Base-by-base conservation (phyloP, 2,113 vertebrate genomes). In the Chitala chitala region DNA sequence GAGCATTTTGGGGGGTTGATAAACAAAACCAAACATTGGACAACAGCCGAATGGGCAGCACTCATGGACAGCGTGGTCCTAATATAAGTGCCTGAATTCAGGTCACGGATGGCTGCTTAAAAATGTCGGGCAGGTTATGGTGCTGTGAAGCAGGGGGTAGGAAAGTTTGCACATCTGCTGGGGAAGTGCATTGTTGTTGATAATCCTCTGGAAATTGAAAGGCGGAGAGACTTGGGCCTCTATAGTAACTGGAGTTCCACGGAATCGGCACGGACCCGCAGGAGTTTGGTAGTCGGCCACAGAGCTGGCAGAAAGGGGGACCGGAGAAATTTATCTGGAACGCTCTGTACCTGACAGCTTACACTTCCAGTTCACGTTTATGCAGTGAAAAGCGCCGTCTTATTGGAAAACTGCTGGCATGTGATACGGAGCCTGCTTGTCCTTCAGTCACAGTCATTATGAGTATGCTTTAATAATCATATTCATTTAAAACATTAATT, bases 171-270 rank as follows among this genome's bases (percentile, higher is more conserved):
- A 83, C 78, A 83, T 82, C 81, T 84, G 79, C 80, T 84, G 77
- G 79, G 61, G 77, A 82, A 82, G 79, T 75, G 79, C 75, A 85
- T 84, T 87, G 82, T 86, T 84, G 80, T 72, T 75, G 72, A 69
- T 87, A 89, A 88, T 86, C 81, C 78, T 77, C 76, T 75, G 79
- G 77, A 88, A 89, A 89, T 83, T 83, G 77, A 86, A 86, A 87
- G 74, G 36, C 44, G 5, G 72, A 74, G 24, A 46, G 81, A 54
- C 70, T 54, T 22, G 8, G 73, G 76, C 75, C 64, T 68, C 76
- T 78, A 70, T 68, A 75, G 73, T 73, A 70, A 76, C 55, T 61
- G 24, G 1, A 6, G 76, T 71, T 79, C 73, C 77, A 79, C 75
- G 77, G 76, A 79, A 73, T 80, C 76, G 5, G 78, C 77, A 84